Evolutionary conservation across 2,797 vertebrate genomes (phyloP), one percentile per base, ranked within the genome.

Genomic region (Cryptoblepharus egeriae): DNA sequence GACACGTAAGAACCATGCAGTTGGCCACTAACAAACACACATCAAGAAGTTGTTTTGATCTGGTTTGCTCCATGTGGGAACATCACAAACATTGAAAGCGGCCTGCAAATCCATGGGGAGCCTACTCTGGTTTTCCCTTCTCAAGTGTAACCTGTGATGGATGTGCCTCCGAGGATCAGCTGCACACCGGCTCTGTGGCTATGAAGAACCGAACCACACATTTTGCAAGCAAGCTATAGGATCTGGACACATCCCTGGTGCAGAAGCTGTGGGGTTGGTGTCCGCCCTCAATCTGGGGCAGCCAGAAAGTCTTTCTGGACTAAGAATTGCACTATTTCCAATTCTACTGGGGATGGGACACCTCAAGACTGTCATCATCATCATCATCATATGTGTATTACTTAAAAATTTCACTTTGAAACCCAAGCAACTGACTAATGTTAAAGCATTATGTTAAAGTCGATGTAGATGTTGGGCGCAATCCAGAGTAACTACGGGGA

Each of bases 11-110:
- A n/a, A n/a, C n/a, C n/a, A n/a, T n/a, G n/a, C n/a, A n/a, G n/a
- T 60, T 30, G 15, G 39, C 7, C n/a, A 13, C 73, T 7, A 1
- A 24, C 22, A 68, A 16, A 4, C 35, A 28, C 45, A 10, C 5
- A 3, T n/a, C n/a, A 1, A 42, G 30, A 52, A 52, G 30, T 1
- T 1, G 3, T 32, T 37, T 5, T 2, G 2, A 39, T n/a, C 32
- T 11, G 4, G n/a, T 39, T 20, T 55, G 6, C 28, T n/a, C 26
- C 16, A 37, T 26, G 20, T 28, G 26, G 22, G 26, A 15, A 9
- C 2, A 2, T 18, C 32, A 20, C 30, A 30, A 5, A 49, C 2
- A 1, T 16, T 13, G 64, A 28, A 67, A 55, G 15, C 24, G 45
- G 6, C 8, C 30, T 45, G 65, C 15, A 57, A 8, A 20, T 68